Conservation (phyloP, 92 coral and sea anemone species). For the Paragorgia papillata region DNA sequence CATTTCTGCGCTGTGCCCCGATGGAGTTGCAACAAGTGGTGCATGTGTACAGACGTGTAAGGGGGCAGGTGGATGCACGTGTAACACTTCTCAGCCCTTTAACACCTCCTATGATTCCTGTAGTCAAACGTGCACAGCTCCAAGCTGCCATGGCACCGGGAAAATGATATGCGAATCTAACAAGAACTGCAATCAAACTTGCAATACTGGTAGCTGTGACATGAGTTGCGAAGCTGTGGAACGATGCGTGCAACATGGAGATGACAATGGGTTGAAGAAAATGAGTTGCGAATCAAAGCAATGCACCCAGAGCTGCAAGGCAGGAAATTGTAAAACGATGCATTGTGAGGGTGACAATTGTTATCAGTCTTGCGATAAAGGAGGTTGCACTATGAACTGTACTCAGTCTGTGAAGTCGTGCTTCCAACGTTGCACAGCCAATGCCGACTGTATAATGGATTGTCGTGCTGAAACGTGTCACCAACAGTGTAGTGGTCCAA, state of each 20-base stretch:
- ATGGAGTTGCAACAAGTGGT: background rate
- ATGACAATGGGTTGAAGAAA: slow-evolving; percentile 6
- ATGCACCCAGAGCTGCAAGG: slow-evolving; percentile 23
- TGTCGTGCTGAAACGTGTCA: slow-evolving; percentile 28
- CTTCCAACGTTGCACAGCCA: slow-evolving; percentile 51
- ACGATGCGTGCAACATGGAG: slow-evolving; percentile 9
- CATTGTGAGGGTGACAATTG: slow-evolving; percentile 21
- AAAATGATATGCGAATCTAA: slow-evolving; percentile 7
- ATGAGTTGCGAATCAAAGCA: slow-evolving; percentile 16
- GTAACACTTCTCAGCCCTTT: background rate
- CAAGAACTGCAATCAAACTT: slow-evolving; percentile 5
- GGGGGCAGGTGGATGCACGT: background rate
- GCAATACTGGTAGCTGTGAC: slow-evolving; percentile 10
- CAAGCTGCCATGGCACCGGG: background rate
- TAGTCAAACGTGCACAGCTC: background rate
- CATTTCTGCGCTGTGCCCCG: background rate
- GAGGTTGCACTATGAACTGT: slow-evolving; percentile 83
- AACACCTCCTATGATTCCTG: background rate
- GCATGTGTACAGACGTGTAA: background rate
- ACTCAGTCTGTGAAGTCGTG: slow-evolving; percentile 77
- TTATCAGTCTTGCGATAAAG: slow-evolving; percentile 13
- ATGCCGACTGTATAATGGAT: slow-evolving; percentile 14
- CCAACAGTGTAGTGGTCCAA: slow-evolving; percentile 28
- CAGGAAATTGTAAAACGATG: slow-evolving; percentile 10
- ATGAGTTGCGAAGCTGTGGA: slow-evolving; percentile 13